Evolutionary conservation across 1,140 invertebrate genomes (phyloP), one percentile per base, ranked within the genome.

Genomic region (Proctacanthus coquilletti): DNA sequence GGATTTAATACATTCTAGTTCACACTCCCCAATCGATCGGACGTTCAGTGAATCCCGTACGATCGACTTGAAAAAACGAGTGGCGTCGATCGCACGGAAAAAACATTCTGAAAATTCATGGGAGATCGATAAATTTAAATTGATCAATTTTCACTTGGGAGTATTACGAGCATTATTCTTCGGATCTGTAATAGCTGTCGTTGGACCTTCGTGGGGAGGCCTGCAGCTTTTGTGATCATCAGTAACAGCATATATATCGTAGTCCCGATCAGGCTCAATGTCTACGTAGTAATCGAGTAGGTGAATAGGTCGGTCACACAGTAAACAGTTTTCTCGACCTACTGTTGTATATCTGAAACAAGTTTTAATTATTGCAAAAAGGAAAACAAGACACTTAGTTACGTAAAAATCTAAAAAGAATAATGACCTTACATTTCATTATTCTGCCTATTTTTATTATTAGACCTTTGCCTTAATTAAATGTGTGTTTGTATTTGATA

Each of bases 181-280:
- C 0, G 56, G 53, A 51, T 56, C 52, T 1, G 52, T 42, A 3
- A 60, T 42, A 0, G 56, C 56, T 0, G 56, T 58, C n/a, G 39
- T 47, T 14, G 39, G 39, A 5, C 5, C 5, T 8, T 6, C 6
- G 6, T 6, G 6, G 13, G 45, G 50, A 35, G 58, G 60, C 3
- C 61, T 42, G 39, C 70, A 72, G 13, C 60, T 63, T 18, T 67
- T 57, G 40, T 67, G 59, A 34, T 69, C 62, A 30, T 67, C 65
- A 20, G 75, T 71, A 64, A 79, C 74, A 1, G 74, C 74, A 46
- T 84, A 84, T 15, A 82, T 75, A 46, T 84, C 81, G 35, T 79
- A 83, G 46, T 81, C 75, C n/a, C 75, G 71, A 51, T 80, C 74
- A 2, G 75, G 76, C 43, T 78, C 66, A 17, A 80, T 58, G 44